Evolutionary conservation across 2,113 vertebrate genomes (phyloP), one percentile per base, ranked within the genome.

Genomic region (Indri indri): DNA sequence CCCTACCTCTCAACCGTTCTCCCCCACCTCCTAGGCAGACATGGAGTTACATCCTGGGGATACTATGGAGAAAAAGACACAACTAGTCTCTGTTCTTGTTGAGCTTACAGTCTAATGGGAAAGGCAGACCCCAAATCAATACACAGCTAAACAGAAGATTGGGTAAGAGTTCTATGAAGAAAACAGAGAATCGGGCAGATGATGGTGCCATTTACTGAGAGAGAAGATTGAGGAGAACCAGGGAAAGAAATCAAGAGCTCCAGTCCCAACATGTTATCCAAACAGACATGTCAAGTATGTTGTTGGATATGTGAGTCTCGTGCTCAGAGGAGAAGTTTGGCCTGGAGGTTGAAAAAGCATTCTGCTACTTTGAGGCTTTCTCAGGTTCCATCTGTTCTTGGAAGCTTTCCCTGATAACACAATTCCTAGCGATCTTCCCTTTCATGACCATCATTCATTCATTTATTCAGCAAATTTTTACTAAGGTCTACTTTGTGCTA

Each of bases 331-430:
- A 74, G 18, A 90, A 20, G 14, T 88, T 79, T 94, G 66, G 59
- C n/a, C 40, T 30, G 42, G 32, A 76, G 37, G 27, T 50, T 95
- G 32, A 79, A 73, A 80, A 88, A 65, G 57, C 23, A 47, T 50
- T 16, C 50, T 52, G 47, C 65, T 73, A 37, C 74, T 63, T 88
- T 30, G 17, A 77, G 52, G 25, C 8, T 63, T 22, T 91, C 93
- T 88, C 23, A 42, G 80, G 13, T 68, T 82, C 8, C 37, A 9
- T 23, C 40, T 84, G 73, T 89, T 92, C 85, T 89, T 66, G 37
- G 40, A 95, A 90, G n/a, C 30, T 74, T 95, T 96, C 70, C 54
- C 30, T 76, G 65, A 93, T 70, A 90, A 76, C 11, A 17, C 65
- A 73, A 85, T 77, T 84, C 18, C 74, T 32, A 70, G 23, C 50